Percentiles rank a stretch among this genome's conserved stretches.
phyloP scores from a whole-genome alignment of 2,888 invertebrate genomes.

The Ichneumoninae sp. region DNA sequence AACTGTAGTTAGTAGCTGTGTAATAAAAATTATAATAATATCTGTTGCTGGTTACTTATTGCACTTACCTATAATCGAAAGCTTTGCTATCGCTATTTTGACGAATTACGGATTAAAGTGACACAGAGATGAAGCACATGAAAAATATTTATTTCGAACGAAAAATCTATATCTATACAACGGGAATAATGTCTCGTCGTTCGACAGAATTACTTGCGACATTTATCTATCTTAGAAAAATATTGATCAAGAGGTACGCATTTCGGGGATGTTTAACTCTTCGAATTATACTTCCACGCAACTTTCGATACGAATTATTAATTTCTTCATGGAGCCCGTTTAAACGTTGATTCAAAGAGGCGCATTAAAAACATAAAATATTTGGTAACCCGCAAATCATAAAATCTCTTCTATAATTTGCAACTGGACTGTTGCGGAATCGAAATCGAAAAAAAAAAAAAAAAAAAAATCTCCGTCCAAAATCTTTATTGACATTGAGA shows the following conservation, averaged over 20 bases:
- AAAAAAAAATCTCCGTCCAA: constrained; percentile 8
- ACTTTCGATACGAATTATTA: neutral
- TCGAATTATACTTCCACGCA: neutral
- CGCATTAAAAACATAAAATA: neutral
- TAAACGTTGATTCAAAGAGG: neutral
- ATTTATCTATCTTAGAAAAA: constrained; percentile 71
- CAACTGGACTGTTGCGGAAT: neutral
- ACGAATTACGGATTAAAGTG: neutral
- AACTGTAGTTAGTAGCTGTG: neutral
- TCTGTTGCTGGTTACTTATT: neutral
- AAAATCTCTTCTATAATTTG: neutral
- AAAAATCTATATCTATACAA: constrained; percentile 65
- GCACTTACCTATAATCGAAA: constrained; percentile 32
- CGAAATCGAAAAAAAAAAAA: neutral
- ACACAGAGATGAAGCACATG: constrained; percentile 36
- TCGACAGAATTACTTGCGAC: neutral
- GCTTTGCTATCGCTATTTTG: neutral
- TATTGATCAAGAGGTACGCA: constrained; percentile 61
- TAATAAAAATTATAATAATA: constrained; percentile 3
- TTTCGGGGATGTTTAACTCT: neutral
- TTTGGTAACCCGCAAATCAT: constrained; percentile 24
- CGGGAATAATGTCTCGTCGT: constrained; percentile 26
- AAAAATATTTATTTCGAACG: constrained; percentile 77
- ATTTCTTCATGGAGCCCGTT: neutral
- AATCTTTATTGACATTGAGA: constrained; percentile 2